phyloP scores from a whole-genome alignment of 2,797 vertebrate genomes.

The Myotis myotis region DNA sequence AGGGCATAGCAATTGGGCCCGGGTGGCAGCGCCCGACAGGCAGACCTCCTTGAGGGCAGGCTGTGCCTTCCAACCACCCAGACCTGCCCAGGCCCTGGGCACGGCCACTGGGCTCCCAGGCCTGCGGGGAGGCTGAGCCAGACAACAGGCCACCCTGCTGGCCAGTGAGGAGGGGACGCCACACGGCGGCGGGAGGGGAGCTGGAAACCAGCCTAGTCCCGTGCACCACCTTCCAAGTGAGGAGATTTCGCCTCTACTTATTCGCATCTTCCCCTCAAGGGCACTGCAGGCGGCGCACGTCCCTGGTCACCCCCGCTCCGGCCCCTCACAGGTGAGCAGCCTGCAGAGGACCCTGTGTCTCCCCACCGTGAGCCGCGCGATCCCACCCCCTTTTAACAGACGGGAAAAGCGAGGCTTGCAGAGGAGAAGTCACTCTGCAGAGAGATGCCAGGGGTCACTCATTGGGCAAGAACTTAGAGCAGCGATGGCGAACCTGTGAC shows the following conservation, averaged over 20 bases:
- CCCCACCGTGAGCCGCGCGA: accelerated
- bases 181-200: accelerated
- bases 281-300: neutral
- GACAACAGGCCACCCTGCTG: neutral
- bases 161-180: accelerated
- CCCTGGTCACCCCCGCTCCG: neutral
- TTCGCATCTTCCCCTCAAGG: neutral
- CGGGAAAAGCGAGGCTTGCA: too few species aligned
- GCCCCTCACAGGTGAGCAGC: neutral
- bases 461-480: neutral
- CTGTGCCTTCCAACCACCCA: neutral
- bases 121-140: neutral
- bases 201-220: neutral
- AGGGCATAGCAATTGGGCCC: neutral
- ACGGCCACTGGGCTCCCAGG: neutral
- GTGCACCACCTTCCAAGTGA: neutral
- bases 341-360: neutral
- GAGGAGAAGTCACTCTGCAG: accelerated
- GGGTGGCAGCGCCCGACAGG: accelerated
- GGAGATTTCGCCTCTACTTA: neutral
- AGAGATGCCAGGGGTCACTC: neutral
- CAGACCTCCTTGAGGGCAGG: neutral
- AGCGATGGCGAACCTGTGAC: too few species aligned
- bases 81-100: too few species aligned
- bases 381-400: neutral